Percentiles rank a stretch among this genome's conserved stretches.
Evolutionary conservation across 1,140 invertebrate species (phyloP).

Genomic region (Eumeta japonica): DNA sequence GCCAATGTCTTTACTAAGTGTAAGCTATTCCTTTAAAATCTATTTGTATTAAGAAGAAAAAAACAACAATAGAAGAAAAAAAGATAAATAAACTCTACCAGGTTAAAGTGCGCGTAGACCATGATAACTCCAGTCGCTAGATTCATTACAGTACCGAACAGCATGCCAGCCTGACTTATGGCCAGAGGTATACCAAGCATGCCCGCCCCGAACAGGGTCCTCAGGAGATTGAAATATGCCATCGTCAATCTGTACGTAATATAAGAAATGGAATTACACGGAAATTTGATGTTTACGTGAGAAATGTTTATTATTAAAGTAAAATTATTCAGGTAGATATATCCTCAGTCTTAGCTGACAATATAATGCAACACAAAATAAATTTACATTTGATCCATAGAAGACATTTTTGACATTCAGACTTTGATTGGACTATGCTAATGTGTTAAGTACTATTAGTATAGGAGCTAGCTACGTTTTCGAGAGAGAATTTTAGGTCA

Average conservation of each 20-base stretch:
- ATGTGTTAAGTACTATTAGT: too few species aligned
- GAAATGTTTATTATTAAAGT: too few species aligned
- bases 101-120: conserved; percentile 24
- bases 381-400: background rate
- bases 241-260: conserved; percentile 23
- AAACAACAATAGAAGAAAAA: too few species aligned
- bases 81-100: conserved; percentile 18
- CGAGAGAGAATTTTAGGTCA: too few species aligned
- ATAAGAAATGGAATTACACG: background rate
- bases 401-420: too few species aligned
- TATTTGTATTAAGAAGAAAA: too few species aligned
- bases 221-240: conserved; percentile 31
- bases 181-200: conserved; percentile 28
- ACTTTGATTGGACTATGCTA: too few species aligned
- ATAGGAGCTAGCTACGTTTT: too few species aligned
- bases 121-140: conserved; percentile 20
- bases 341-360: background rate
- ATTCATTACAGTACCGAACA: conserved; percentile 26
- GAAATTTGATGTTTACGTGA: background rate
- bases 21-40: too few species aligned
- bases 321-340: too few species aligned
- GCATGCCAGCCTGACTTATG: conserved; percentile 31
- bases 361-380: background rate
- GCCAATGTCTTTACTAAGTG: too few species aligned
- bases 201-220: conserved; percentile 28